Conservation (phyloP, 2,113 vertebrate species). For the Cyanocitta stelleri region DNA sequence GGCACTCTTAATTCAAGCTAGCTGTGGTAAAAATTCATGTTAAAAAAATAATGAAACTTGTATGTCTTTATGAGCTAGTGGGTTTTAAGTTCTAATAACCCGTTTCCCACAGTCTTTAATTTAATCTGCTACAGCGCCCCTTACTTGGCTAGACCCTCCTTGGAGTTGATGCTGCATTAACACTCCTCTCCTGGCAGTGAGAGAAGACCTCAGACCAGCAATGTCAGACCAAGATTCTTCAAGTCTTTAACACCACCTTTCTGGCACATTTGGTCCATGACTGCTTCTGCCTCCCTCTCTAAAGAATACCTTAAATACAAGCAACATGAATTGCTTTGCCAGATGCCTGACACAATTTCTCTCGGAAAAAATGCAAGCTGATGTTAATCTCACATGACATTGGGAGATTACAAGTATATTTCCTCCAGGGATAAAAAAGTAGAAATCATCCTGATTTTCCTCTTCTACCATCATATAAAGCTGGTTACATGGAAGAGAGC, state of each 20-base stretch:
- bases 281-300: neutral
- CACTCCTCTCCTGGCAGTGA: neutral
- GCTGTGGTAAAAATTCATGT: neutral
- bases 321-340: neutral
- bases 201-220: neutral
- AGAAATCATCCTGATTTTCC: neutral
- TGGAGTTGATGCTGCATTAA: neutral
- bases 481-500: neutral
- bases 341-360: neutral
- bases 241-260: neutral
- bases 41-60: neutral
- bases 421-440: neutral
- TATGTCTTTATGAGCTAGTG: neutral
- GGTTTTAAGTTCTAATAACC: neutral
- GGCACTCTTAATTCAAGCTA: neutral
- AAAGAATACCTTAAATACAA: neutral
- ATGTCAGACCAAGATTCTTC: neutral
- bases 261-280: neutral
- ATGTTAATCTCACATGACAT: neutral
- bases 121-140: neutral
- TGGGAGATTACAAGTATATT: neutral
- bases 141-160: neutral
- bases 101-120: neutral
- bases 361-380: neutral
- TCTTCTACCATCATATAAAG: neutral